Evolutionary conservation across 1,140 invertebrate genomes (phyloP), one percentile per base, ranked within the genome.

Genomic region (Drosophila bocqueti): DNA sequence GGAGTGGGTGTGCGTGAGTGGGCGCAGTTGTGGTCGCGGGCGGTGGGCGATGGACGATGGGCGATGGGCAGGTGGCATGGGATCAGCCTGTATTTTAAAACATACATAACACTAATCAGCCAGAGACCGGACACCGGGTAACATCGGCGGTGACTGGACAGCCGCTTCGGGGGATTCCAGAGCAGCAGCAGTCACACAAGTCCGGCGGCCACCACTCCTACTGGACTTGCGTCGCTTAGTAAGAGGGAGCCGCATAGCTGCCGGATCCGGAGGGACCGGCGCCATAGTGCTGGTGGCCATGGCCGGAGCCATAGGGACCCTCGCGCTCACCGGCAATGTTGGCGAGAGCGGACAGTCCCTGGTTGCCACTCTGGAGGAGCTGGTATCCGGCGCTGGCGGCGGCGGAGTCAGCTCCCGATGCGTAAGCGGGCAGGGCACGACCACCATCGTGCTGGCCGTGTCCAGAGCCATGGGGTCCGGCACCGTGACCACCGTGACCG

Each of bases 311-410:
- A 47, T 84, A 85, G 55, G 73, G 76, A 46, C 77, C 81, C 31
- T 80, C 81, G 11, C 72, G 84, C 4, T 83, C 76, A 52, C 83
- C 86, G 43, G 78, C 86, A 38, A 92, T 91, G 75, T 59, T 92
- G 71, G 91, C 86, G 52, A 92, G 72, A 46, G 91, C 84, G 26
- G 91, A 82, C 57, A 92, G 84, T 38, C 91, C 91, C 49, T 92
- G 85, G 73, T 83, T 92, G 40, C 85, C 81, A 40, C 83, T 85
- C 63, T 91, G 86, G 52, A 92, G 83, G 50, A 92, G 91, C 64
- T 92, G 86, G 42, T 92, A 92, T 42, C 91, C 91, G 43, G 85
- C 91, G 36, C 78, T 87, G 67, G 74, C 84, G 49, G 90, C 90
- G 43, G 85, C 83, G 54, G 76, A 87, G 18, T 92, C 85, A 38